Percentiles rank a stretch among this genome's conserved stretches.
Evolutionary conservation across 2,888 invertebrate species (phyloP).

Genomic region (Agriotes lineatus): DNA sequence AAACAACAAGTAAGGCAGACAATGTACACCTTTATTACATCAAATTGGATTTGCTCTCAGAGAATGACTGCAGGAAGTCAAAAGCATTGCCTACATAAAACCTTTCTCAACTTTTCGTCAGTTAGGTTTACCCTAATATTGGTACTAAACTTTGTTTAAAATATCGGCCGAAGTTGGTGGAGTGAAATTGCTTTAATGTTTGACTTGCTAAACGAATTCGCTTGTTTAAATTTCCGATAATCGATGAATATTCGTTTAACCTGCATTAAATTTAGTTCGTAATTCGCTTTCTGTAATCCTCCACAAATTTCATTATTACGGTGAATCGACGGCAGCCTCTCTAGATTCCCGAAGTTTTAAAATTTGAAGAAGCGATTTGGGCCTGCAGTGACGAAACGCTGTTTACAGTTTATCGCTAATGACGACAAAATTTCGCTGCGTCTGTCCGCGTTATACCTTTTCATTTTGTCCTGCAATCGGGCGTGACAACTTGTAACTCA

Average conservation of each 20-base stretch:
- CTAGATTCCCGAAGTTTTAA: too few species aligned
- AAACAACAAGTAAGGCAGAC: neutral
- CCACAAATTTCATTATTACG: too few species aligned
- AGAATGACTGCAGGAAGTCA: slow-evolving; percentile 12
- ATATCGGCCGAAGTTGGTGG: slow-evolving; percentile 38
- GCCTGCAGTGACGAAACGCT: slow-evolving; percentile 22
- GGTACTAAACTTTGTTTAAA: slow-evolving; percentile 37
- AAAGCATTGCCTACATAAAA: slow-evolving; percentile 22
- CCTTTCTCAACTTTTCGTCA: slow-evolving; percentile 22
- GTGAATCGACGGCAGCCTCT: neutral
- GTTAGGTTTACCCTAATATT: slow-evolving; percentile 32
- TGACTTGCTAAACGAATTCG: slow-evolving; percentile 46
- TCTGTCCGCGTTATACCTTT: slow-evolving; percentile 32
- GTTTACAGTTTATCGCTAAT: slow-evolving; percentile 38
- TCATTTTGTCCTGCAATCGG: slow-evolving; percentile 38
- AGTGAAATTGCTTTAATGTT: slow-evolving; percentile 45
- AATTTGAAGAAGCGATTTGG: too few species aligned
- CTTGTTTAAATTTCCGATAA: slow-evolving; percentile 46
- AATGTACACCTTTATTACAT: slow-evolving; percentile 10
- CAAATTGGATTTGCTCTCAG: slow-evolving; percentile 20
- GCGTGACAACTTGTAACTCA: slow-evolving; percentile 54
- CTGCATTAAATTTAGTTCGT: slow-evolving; percentile 22
- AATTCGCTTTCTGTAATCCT: neutral
- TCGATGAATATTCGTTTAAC: slow-evolving; percentile 38
- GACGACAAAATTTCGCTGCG: slow-evolving; percentile 33